A percentile compares a stretch with the other conserved stretches of the same genome.
phyloP scores from a whole-genome alignment of 2,888 invertebrate genomes.

The Ormyrus pomaceus region DNA sequence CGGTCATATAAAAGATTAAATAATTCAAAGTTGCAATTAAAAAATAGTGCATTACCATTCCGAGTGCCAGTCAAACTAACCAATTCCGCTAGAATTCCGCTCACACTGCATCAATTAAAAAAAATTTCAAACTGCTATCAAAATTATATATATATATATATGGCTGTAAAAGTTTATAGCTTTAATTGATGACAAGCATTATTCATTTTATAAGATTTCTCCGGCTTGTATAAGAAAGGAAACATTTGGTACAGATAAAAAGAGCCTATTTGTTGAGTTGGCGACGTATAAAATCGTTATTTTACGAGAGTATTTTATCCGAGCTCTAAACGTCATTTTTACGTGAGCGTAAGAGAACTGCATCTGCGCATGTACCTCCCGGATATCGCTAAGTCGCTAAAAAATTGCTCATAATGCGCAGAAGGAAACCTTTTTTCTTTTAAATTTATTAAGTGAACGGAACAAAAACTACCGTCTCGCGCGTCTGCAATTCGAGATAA shows the following conservation, averaged over 20 bases:
- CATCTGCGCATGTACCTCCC: neutral
- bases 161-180: neutral
- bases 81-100: too few species aligned
- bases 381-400: neutral
- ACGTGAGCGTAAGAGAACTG: conserved; percentile 17
- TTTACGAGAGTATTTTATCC: conserved; percentile 29
- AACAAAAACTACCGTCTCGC: too few species aligned
- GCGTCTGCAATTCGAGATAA: too few species aligned
- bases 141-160: too few species aligned
- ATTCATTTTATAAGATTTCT: conserved; percentile 7
- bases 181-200: neutral
- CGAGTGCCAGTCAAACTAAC: too few species aligned
- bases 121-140: too few species aligned
- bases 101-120: too few species aligned
- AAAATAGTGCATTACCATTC: too few species aligned
- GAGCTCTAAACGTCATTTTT: conserved; percentile 35
- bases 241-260: conserved; percentile 17
- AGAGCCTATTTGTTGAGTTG: conserved; percentile 6
- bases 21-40: too few species aligned
- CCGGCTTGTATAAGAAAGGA: conserved; percentile 1
- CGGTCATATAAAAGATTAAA: too few species aligned
- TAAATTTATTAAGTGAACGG: neutral
- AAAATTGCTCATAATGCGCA: conserved; percentile 7
- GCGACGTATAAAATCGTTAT: conserved; percentile 29
- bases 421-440: neutral